Percentiles rank a stretch among this genome's conserved stretches.
Evolutionary conservation across 2,113 vertebrate species (phyloP).

Genomic region (human): GRCh38 chr17:60613001-60613500

Average conservation of each 20-base stretch:
- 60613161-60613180: not conserved
- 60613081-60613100: not conserved
- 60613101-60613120: not conserved
- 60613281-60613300: not conserved
- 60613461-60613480: no score
- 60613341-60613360: not conserved
- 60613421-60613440: not conserved
- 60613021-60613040: not conserved
- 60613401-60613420: not conserved
- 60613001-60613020: slow-evolving; percentile 4
- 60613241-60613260: not conserved
- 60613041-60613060: not conserved
- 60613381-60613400: not conserved
- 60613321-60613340: not conserved
- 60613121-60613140: not conserved
- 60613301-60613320: not conserved
- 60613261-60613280: not conserved
- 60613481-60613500: no score
- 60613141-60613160: not conserved
- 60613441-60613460: no score
- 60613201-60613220: not conserved
- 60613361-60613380: not conserved
- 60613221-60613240: not conserved
- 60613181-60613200: not conserved
- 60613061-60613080: not conserved